phyloP scores from a whole-genome alignment of 2,113 vertebrate species.

The Todiramphus chloris region DNA sequence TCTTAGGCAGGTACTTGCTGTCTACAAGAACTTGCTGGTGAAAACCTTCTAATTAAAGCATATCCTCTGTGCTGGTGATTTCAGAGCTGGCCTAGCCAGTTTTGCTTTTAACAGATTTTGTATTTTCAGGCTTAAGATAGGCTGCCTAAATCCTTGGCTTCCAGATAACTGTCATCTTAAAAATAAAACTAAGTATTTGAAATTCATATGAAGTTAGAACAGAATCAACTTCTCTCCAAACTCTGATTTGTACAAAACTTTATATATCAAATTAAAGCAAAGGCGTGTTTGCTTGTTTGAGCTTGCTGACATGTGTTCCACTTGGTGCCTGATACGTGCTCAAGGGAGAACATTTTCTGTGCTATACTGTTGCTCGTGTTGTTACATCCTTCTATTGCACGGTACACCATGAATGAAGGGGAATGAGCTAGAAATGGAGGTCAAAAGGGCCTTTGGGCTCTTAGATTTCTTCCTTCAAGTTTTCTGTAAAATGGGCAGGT shows the following conservation, averaged over 20 bases:
- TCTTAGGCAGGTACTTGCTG: neutral
- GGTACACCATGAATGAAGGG: neutral
- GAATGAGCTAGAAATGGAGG: neutral
- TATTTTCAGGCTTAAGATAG: conserved; percentile 22
- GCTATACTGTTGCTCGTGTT: neutral
- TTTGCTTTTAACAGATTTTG: conserved; percentile 42
- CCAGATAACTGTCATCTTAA: neutral
- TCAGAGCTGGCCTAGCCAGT: neutral
- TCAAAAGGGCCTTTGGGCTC: neutral
- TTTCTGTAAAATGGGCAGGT: neutral
- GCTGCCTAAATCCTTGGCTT: conserved; percentile 1
- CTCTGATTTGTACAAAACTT: neutral
- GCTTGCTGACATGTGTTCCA: neutral
- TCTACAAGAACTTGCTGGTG: neutral
- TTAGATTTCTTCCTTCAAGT: neutral
- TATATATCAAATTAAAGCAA: neutral
- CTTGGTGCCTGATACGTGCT: neutral
- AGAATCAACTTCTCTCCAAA: conserved; percentile 3
- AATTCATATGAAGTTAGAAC: conserved; percentile 34
- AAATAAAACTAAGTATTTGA: conserved; percentile 45
- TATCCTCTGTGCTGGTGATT: neutral
- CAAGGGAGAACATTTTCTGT: neutral
- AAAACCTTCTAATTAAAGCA: conserved; percentile 2
- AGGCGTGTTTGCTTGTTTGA: fast-evolving
- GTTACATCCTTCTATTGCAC: neutral